A percentile compares a stretch with the other conserved stretches of the same genome.
phyloP scores from a whole-genome alignment of 1,140 invertebrate species.

The Pseudomyrmex dendroicus region DNA sequence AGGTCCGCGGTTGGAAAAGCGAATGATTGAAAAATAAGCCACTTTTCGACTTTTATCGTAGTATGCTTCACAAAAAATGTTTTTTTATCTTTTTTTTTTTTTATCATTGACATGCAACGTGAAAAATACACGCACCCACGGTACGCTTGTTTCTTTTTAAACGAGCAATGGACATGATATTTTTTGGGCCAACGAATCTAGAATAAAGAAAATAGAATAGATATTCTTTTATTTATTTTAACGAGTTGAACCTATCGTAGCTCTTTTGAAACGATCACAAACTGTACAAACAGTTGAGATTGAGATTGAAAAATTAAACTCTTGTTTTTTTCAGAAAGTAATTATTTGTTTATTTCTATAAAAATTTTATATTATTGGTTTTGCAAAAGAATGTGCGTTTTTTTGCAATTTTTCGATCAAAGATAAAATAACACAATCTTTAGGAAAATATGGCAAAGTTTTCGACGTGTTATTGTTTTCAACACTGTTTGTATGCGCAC shows the following conservation, averaged over 20 bases:
- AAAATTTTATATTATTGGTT: not conserved
- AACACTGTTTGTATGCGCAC: too few species aligned
- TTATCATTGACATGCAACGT: not conserved
- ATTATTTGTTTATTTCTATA: not conserved
- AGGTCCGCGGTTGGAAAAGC: not conserved
- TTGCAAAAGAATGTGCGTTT: not conserved
- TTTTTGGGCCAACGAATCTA: not conserved
- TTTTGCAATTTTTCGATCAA: too few species aligned
- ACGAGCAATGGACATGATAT: not conserved
- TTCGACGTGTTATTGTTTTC: too few species aligned
- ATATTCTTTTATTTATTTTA: conserved; percentile 38
- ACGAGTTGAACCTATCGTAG: not conserved
- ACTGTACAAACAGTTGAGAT: conserved; percentile 6
- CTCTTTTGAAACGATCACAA: conserved; percentile 20
- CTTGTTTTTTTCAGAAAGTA: conserved; percentile 2
- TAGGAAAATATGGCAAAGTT: too few species aligned
- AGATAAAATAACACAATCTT: too few species aligned
- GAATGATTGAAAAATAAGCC: not conserved
- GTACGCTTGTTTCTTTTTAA: not conserved
- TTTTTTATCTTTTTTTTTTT: not conserved
- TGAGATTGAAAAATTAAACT: conserved; percentile 29
- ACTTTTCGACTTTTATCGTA: not conserved
- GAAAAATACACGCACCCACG: not conserved
- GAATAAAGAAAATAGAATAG: conserved; percentile 15
- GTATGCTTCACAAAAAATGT: not conserved